Evolutionary conservation across 2,797 vertebrate genomes (phyloP), one percentile per base, ranked within the genome.

Genomic region (Ibycter americanus): DNA sequence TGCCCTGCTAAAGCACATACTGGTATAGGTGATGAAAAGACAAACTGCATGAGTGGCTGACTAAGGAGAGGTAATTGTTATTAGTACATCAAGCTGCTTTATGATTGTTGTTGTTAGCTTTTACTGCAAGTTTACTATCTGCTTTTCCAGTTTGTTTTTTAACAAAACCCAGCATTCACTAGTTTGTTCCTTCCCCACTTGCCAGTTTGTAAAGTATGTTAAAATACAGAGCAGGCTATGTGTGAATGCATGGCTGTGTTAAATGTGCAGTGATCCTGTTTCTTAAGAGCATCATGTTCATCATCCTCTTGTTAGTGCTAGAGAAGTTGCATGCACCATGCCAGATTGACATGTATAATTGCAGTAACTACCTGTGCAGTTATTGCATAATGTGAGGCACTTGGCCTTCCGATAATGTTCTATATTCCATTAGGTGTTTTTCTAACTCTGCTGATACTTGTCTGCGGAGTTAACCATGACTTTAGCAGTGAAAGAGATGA

Each of bases 321-420:
- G 46, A 29, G 58, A 0, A 0, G 8, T 38, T 76, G 54, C 8
- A 0, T 52, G 15, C 55, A 34, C 27, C 4, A 0, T 76, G 52
- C n/a, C 1, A 3, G 18, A 1, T 11, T 56, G 59, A 32, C 40
- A 3, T 36, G 11, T 47, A 1, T 52, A 32, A 59, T 34, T 77
- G 78, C 59, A 82, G 21, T 59, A 66, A 52, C 27, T 72, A 6
- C 46, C 11, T 0, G 1, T 40, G 58, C 25, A 61, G 46, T 54
- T 70, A 29, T 1, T 84, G 59, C 27, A 31, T 68, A 44, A 72
- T 9, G 15, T 46, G 58, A 82, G 58, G 15, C 65, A 11, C n/a
- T 88, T 83, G 83, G 25, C 62, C 83, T 92, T 83, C 66, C 29
- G 51, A 3, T 78, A 81, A 58, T 74, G 38, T 49, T 71, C 36